A percentile compares a stretch with the other conserved stretches of the same genome.
phyloP scores from a whole-genome alignment of 2,113 vertebrate species.

The Onychorhynchus coronatus region DNA sequence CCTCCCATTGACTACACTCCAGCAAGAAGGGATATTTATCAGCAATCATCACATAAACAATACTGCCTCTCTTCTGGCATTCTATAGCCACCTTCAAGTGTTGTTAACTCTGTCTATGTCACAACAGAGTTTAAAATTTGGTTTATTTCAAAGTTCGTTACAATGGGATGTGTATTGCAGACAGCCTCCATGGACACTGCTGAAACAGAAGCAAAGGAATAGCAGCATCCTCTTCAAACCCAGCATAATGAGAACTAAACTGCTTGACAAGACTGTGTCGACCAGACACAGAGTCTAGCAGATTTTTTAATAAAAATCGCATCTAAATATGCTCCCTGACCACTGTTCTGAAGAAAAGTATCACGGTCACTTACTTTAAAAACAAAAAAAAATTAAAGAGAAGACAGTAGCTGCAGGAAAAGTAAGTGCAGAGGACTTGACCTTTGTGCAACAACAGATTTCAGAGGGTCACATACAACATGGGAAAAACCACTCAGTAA shows the following conservation, averaged over 20 bases:
- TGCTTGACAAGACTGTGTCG: not conserved
- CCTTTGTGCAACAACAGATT: not conserved
- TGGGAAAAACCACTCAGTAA: slow-evolving; percentile 36
- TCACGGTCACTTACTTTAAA: not conserved
- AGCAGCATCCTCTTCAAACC: not conserved
- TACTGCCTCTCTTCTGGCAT: not conserved
- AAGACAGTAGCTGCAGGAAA: not conserved
- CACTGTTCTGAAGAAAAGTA: not conserved
- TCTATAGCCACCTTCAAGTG: not conserved
- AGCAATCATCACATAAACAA: not conserved
- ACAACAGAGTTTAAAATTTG: not conserved
- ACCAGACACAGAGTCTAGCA: not conserved
- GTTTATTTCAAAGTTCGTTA: not conserved
- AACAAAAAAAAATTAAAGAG: not conserved
- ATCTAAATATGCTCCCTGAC: not conserved
- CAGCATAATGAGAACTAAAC: not conserved
- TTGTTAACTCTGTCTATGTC: not conserved
- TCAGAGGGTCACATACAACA: not conserved
- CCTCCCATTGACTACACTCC: not conserved
- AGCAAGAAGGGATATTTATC: not conserved
- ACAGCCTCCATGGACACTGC: not conserved
- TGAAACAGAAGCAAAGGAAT: not conserved
- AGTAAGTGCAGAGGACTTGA: not conserved
- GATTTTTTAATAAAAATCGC: not conserved
- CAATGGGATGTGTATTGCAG: rapidly evolving